These are phyloP conservation scores for Chydorus sphaericus DNA, from an alignment of 2,888 invertebrate genomes.

Conservation along the genomic window DNA sequence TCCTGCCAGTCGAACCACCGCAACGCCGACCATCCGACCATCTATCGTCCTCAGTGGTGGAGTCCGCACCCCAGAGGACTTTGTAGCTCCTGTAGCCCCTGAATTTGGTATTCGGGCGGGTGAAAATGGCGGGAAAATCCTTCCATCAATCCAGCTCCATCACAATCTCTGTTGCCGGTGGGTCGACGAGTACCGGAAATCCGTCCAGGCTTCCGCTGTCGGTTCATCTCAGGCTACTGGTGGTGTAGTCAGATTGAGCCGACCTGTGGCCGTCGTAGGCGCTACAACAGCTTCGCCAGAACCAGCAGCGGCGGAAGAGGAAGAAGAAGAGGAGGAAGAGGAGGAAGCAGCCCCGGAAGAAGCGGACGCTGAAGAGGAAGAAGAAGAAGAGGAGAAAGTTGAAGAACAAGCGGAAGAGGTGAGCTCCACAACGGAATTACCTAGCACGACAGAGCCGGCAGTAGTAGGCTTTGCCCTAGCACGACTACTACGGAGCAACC, in stretches of 20 bases:
- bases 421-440: background rate
- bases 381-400: background rate
- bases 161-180: background rate
- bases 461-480: background rate
- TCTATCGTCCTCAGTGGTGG: background rate
- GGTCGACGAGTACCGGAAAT: background rate
- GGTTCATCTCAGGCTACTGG: too few species aligned
- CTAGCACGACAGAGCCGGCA: background rate
- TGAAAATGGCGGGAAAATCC: too few species aligned
- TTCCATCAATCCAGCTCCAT: background rate
- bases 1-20: background rate
- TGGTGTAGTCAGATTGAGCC: background rate
- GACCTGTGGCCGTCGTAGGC: background rate
- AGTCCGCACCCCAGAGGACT: background rate
- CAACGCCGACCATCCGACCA: background rate
- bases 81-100: background rate
- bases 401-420: background rate
- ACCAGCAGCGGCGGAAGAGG: background rate
- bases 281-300: background rate
- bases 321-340: background rate
- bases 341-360: background rate
- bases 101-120: constrained; percentile 1
- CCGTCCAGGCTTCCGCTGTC: background rate
- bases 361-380: background rate
- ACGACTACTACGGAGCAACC: background rate